phyloP scores from a whole-genome alignment of 2,888 invertebrate species.

The Taenaris catops region DNA sequence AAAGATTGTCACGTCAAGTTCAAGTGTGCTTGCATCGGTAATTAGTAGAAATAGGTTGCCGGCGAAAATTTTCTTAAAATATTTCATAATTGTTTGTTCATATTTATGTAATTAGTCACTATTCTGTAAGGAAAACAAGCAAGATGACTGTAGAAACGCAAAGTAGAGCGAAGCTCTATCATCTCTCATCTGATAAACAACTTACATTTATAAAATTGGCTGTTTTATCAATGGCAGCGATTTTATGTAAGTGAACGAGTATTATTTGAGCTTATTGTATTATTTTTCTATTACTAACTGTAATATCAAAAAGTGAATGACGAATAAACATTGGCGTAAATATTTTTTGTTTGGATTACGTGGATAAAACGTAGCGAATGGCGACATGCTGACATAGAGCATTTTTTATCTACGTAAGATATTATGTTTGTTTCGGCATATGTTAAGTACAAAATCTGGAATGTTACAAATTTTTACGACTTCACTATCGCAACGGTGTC shows the following conservation, averaged over 20 bases:
- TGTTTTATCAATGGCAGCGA: conserved; percentile 93
- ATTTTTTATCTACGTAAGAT: conserved; percentile 6
- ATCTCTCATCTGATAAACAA: conserved; percentile 72
- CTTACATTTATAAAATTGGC: conserved; percentile 83
- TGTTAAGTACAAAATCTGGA: no score
- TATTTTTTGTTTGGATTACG: conserved; percentile 18
- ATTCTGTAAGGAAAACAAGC: conserved; percentile 18
- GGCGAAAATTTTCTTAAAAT: conserved; percentile 41
- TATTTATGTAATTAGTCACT: conserved; percentile 31
- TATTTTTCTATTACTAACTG: no score
- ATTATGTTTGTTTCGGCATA: no score
- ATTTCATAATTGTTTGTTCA: conserved; percentile 20
- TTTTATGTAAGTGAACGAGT: conserved; percentile 91
- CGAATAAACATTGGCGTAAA: neutral
- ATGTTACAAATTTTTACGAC: no score
- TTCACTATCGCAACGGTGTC: no score
- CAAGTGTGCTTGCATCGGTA: conserved; percentile 26
- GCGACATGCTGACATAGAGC: conserved; percentile 10
- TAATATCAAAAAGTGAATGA: no score
- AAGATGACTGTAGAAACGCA: conserved; percentile 64
- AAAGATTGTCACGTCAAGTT: neutral
- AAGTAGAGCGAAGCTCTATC: conserved; percentile 52
- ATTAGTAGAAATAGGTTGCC: conserved; percentile 55
- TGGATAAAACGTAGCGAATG: conserved; percentile 15
- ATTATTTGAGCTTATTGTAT: no score